Conservation (phyloP, 1,140 invertebrate genomes). For the Nautilus pompilius region DNA sequence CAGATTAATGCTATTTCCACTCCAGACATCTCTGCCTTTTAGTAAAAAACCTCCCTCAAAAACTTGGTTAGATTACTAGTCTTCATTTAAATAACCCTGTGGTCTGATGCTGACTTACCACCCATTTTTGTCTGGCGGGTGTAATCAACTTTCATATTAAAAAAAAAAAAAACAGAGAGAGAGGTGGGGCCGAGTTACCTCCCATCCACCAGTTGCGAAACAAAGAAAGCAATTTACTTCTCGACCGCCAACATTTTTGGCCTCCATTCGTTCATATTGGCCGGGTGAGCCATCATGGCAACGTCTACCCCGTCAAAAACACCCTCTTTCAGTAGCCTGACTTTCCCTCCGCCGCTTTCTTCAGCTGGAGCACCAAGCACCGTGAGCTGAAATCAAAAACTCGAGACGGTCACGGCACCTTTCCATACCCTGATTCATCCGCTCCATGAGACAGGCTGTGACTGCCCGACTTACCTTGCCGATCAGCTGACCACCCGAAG, state of each 20-base stretch:
- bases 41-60: too few relatives aligned
- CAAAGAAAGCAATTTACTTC: not conserved
- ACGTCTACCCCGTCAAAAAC: conserved; percentile 36
- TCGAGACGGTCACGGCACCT: not conserved
- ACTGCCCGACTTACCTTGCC: conserved; percentile 18
- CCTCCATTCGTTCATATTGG: not conserved
- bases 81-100: too few relatives aligned
- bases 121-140: too few relatives aligned
- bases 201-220: not conserved
- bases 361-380: conserved; percentile 41
- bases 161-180: not conserved
- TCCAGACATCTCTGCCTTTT: too few relatives aligned
- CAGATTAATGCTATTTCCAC: too few relatives aligned
- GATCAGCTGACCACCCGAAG: conserved; percentile 11
- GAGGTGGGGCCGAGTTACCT: not conserved
- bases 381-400: conserved; percentile 19
- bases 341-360: conserved; percentile 42
- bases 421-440: not conserved
- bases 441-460: not conserved
- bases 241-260: not conserved
- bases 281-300: conserved; percentile 42
- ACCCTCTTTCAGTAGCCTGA: conserved; percentile 26
- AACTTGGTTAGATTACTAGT: too few relatives aligned
- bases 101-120: too few relatives aligned
- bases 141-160: not conserved